Base-by-base conservation (phyloP, 30 jellyfish, hydroid and myxozoan genomes). In the Mastigias papua region DNA sequence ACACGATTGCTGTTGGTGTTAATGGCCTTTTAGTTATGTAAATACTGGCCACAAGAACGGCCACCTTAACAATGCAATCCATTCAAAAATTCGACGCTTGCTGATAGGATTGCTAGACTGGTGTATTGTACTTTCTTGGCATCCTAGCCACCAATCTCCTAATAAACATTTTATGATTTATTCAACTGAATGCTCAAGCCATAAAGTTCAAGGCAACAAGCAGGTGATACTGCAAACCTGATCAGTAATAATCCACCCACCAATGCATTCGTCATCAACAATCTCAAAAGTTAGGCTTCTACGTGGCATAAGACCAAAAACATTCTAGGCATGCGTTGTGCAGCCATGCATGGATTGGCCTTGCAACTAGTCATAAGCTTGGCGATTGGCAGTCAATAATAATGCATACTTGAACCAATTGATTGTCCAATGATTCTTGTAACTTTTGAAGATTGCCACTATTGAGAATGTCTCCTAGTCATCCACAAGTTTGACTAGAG, bases 11-110 rank as follows among this genome's bases (percentile, higher is more conserved):
- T 63, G 19, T 75, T 13, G 48, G 61, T 5, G 57, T 34, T 75
- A 51, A 75, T 75, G 86, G 86, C 58, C 86, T 75, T 75, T 75
- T 75, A 75, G 74, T 28, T 75, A 63, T 7, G 74, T 26, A 63
- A 63, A 63, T 25, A 63, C 74, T 63, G 42, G 74, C 8, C 42
- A 7, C 26, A 63, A 63, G 74, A 63, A 63, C 74, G 74, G 74
- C 23, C 74, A 63, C 42, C 74, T 63, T 35, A 63, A 22, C 26
- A 23, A 63, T 63, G 35, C 74, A 4, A 10, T 63, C 74, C 74
- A 63, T 63, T 63, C 6, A 23, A 63, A 63, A 63, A 63, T 5
- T 63, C 20, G 74, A 27, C 74, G 74, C 74, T 63, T 25, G 74
- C 23, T 63, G 74, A 15, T 63, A 26, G 35, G 74, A n/a, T 25